Evolutionary conservation across 2,888 invertebrate species (phyloP), one percentile per base, ranked within the genome.

Genomic region (Lithosia quadra): DNA sequence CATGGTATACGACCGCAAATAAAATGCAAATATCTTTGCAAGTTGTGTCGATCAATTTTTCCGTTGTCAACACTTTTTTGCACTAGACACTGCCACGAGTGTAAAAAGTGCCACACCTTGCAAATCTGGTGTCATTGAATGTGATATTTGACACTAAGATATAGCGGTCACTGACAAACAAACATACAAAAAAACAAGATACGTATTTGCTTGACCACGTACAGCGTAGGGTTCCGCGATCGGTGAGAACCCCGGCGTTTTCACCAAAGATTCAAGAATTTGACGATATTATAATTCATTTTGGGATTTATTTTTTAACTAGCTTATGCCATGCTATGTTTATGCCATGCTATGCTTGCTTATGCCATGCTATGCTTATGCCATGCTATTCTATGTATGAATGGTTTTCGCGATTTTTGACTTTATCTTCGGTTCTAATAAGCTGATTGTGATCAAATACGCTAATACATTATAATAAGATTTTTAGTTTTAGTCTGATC

Each of bases 41-140:
- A 57, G 55, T 18, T 0, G 36, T 10, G n/a, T 63, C 64, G 60
- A 68, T 68, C 68, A 64, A 56, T 68, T 68, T 10, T 60, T 28
- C 21, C 64, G 55, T 65, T 61, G 56, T 68, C 60, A 39, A 60
- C 60, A 68, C 9, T 68, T 68, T 68, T 68, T 58, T 39, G 22
- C 36, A 64, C 13, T 39, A 33, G 49, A 68, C 59, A 68, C 59
- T 28, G n/a, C 36, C 33, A 63, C 56, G 64, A 13, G 60, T 9
- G 7, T 28, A 61, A 43, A 65, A 56, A 43, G 15, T 21, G 57
- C 67, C 60, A 60, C 68, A 57, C 43, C 60, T 55, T n/a, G 60
- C 60, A 56, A 15, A 28, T 68, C 34, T 11, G 36, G 21, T 28
- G 63, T 28, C 28, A 63, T 63, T 59, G 49, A 64, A 55, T 64